Evolutionary conservation across 2,888 invertebrate genomes (phyloP), one percentile per base, ranked within the genome.

Genomic region (Helicoverpa assulta): DNA sequence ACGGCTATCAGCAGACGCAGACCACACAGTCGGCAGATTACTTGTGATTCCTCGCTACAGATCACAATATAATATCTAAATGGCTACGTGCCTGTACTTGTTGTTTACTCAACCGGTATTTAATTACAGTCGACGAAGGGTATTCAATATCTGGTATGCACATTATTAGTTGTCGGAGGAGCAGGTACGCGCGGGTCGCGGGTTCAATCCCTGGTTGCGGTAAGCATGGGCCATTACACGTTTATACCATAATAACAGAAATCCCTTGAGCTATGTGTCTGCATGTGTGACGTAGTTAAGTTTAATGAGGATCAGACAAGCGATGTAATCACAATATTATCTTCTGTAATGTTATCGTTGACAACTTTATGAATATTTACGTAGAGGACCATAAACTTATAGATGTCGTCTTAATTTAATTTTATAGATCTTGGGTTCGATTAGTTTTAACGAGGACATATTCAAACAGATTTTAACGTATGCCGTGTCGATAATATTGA

Each of bases 121-220:
- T 26, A 43, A 67, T 52, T 52, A 33, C 21, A 63, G 54, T 51
- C 43, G 47, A 56, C 43, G 47, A 56, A 18, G 29, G 37, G 47
- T 29, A 40, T 50, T n/a, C 29, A 40, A 52, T 57, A 37, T 19
- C n/a, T 37, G 57, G n/a, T 18, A 55, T 54, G 61, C 26, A 68
- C 53, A 51, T 58, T 58, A 68, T 53, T 52, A 29, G 6, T 50
- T 58, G 47, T 43, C 19, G 50, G 37, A 43, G 53, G 56, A 50
- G 55, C 51, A 75, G 58, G 14, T 10, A 47, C 37, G 62, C 54
- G 50, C 67, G 52, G 59, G 69, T 73, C 61, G 70, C 64, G 61
- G 64, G 61, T 74, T 74, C 61, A 56, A 19, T 69, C 52, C 26
- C 53, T 54, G 12, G 61, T 51, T 47, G 60, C 60, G 26, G 52